Conservation (phyloP, 2,113 vertebrate genomes). For the Sinocyclocheilus anshuiensis region DNA sequence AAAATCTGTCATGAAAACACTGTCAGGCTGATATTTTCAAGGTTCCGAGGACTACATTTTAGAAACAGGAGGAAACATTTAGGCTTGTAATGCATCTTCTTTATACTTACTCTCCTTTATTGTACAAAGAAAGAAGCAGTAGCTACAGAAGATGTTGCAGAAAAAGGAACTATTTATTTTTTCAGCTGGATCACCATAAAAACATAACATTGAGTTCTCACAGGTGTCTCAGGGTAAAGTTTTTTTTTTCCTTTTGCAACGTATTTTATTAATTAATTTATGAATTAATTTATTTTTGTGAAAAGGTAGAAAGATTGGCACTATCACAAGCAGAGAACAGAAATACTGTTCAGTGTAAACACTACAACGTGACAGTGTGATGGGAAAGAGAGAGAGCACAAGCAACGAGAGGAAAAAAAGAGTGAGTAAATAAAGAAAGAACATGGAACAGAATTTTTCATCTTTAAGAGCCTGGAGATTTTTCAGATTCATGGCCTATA, state of each 20-base stretch:
- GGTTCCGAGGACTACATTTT: background rate
- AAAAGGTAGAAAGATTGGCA: slow-evolving; percentile 5
- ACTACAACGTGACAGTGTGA: slow-evolving; percentile 10
- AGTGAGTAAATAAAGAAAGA: slow-evolving; percentile 4
- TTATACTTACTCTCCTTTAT: background rate
- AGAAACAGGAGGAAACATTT: background rate
- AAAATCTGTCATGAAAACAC: too few relatives aligned
- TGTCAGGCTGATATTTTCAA: background rate
- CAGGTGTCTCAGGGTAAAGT: background rate
- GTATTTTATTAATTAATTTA: background rate
- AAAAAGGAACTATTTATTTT: background rate
- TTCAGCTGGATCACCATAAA: background rate
- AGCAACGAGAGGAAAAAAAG: background rate
- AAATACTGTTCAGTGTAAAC: slow-evolving; percentile 11
- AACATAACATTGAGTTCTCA: background rate
- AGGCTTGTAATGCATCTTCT: background rate
- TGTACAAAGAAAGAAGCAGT: background rate
- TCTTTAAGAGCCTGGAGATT: slow-evolving; percentile 40
- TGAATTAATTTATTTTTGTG: too few relatives aligned
- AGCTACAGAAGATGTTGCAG: background rate
- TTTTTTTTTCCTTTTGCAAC: background rate
- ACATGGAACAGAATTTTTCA: slow-evolving; percentile 46
- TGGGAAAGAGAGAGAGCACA: background rate
- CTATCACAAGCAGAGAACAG: background rate
- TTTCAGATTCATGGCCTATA: slow-evolving; percentile 29